These are phyloP conservation scores for Deilephila elpenor DNA, from an alignment of 2,888 invertebrate genomes.

Conservation along the genomic window DNA sequence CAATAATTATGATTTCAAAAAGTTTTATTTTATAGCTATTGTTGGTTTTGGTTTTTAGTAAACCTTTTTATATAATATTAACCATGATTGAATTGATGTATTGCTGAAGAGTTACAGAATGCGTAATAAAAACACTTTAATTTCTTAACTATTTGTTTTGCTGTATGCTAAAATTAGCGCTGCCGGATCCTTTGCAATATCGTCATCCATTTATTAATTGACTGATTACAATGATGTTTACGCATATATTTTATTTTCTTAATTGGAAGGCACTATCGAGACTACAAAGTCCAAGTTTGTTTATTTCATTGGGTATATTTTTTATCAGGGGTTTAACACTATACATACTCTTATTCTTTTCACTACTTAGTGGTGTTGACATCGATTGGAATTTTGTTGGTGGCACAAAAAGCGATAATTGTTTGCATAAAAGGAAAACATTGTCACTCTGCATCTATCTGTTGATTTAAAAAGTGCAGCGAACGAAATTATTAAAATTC, in stretches of 20 bases:
- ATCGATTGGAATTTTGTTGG: neutral
- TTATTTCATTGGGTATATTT: conserved; percentile 35
- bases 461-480: neutral
- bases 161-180: conserved; percentile 31
- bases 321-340: neutral
- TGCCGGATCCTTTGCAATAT: conserved; percentile 37
- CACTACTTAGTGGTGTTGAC: conserved; percentile 21
- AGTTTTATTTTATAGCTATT: neutral
- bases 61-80: conserved; percentile 4
- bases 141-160: neutral
- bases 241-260: conserved; percentile 45
- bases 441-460: neutral
- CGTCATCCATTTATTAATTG: conserved; percentile 40
- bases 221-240: conserved; percentile 46
- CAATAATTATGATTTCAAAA: conserved; percentile 30
- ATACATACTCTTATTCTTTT: conserved; percentile 2
- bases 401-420: neutral
- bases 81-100: neutral
- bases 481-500: neutral
- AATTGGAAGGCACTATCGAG: conserved; percentile 55
- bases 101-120: neutral
- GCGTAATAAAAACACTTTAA: neutral
- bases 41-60: neutral
- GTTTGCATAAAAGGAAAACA: neutral
- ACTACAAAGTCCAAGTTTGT: conserved; percentile 56